These are phyloP conservation scores for Mamestra brassicae DNA, from an alignment of 2,888 invertebrate genomes.

Conservation along the genomic window DNA sequence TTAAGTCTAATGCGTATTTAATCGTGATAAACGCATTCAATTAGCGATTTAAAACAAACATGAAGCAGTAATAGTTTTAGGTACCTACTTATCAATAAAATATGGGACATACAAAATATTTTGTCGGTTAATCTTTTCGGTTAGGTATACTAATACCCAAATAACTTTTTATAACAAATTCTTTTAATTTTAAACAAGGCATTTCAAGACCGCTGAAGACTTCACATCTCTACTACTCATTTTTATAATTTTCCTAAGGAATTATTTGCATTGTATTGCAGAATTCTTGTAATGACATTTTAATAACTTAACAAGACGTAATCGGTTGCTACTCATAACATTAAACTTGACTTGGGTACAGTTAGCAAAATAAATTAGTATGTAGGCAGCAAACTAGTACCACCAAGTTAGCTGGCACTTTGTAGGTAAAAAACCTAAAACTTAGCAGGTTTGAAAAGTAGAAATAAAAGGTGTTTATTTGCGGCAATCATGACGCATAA, in stretches of 20 bases:
- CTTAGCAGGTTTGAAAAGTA: no score
- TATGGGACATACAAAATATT: no score
- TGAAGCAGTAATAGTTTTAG: not conserved
- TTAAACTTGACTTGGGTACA: slow-evolving; percentile 6
- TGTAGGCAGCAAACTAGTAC: not conserved
- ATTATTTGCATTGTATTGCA: no score
- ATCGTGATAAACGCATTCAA: slow-evolving; percentile 10
- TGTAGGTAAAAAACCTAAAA: not conserved
- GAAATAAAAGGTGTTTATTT: no score
- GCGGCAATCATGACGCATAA: no score
- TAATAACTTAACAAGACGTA: slow-evolving; percentile 29
- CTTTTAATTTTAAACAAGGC: no score
- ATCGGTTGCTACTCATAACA: slow-evolving; percentile 1
- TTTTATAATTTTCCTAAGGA: not conserved
- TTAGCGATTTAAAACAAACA: not conserved
- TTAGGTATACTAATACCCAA: not conserved
- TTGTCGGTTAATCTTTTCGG: no score
- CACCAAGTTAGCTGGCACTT: not conserved
- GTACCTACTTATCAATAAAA: not conserved
- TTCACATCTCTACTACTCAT: no score
- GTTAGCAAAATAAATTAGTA: not conserved
- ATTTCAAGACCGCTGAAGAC: no score
- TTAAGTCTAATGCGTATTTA: slow-evolving; percentile 1
- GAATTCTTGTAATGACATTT: slow-evolving; percentile 12
- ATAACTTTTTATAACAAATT: no score